phyloP scores from a whole-genome alignment of 2,797 vertebrate species.

The Trichosurus vulpecula region DNA sequence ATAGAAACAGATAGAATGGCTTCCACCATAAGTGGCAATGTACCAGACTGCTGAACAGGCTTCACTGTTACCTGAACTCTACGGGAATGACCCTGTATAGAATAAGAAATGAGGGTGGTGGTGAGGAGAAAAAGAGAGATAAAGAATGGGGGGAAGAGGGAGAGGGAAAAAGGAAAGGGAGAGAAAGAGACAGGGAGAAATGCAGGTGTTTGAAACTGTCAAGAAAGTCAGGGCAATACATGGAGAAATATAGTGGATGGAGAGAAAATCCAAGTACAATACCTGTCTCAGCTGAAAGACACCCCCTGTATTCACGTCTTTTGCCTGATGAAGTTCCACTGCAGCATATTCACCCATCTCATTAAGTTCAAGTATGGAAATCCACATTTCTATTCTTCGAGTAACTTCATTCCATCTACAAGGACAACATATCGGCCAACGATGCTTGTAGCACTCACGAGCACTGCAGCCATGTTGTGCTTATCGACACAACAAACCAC shows the following conservation, averaged over 20 bases:
- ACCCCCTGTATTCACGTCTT: slow-evolving; percentile 96
- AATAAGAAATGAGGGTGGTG: neutral
- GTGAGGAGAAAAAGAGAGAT: neutral
- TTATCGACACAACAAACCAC: neutral
- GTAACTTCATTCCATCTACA: slow-evolving; percentile 97
- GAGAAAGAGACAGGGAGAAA: neutral
- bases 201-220: slow-evolving; percentile 11
- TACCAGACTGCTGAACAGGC: slow-evolving; percentile 95
- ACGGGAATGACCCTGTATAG: slow-evolving; percentile 93
- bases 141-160: neutral
- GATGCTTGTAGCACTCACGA: neutral
- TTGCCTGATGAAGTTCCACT: slow-evolving; percentile 94
- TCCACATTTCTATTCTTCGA: slow-evolving; percentile 95
- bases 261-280: neutral
- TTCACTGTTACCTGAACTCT: slow-evolving; percentile 95
- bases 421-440: neutral
- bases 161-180: neutral
- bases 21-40: slow-evolving; percentile 96
- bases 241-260: neutral
- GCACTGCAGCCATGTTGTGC: neutral
- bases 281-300: slow-evolving; percentile 98
- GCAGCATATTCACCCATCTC: slow-evolving; percentile 95
- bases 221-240: neutral
- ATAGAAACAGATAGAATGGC: slow-evolving; percentile 94
- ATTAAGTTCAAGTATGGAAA: slow-evolving; percentile 95